Evolutionary conservation across 2,113 vertebrate genomes (phyloP).

Genomic region (Gymnogyps californianus): DNA sequence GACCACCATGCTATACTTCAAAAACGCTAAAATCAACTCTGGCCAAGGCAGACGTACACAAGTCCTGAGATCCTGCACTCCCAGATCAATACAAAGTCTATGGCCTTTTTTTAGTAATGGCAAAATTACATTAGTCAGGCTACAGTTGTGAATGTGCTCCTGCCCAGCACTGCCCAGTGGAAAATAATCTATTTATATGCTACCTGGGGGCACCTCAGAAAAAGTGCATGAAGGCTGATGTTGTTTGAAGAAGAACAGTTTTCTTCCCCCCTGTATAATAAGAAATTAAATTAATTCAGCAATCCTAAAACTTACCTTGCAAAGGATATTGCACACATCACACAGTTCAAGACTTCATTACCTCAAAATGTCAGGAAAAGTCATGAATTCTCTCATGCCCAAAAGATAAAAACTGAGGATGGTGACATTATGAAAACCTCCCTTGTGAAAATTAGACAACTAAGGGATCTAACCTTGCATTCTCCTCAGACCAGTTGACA

Average conservation of each 20-base stretch:
- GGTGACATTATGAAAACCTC: background rate
- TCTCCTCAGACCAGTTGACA: background rate
- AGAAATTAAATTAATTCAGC: background rate
- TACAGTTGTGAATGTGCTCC: background rate
- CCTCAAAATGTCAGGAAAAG: slow-evolving; percentile 18
- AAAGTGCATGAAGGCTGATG: background rate
- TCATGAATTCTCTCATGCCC: slow-evolving; percentile 9
- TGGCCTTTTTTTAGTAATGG: background rate
- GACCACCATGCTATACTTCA: background rate
- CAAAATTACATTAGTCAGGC: background rate
- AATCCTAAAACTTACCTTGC: background rate
- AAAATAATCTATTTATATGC: background rate
- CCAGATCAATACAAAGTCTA: background rate
- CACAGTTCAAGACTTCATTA: background rate
- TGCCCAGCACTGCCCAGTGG: background rate
- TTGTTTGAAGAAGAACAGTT: background rate
- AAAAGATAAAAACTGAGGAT: background rate
- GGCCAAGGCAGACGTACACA: background rate
- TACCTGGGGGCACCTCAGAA: background rate
- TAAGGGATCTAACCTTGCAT: background rate
- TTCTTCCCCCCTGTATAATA: background rate
- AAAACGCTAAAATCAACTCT: background rate
- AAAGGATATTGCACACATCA: background rate
- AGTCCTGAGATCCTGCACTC: background rate
- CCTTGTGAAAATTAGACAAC: slow-evolving; percentile 1